A percentile compares a stretch with the other conserved stretches of the same genome.
These are phyloP conservation scores for Gonioctena quinquepunctata DNA, from an alignment of 1,140 invertebrate species.

Conservation along the genomic window DNA sequence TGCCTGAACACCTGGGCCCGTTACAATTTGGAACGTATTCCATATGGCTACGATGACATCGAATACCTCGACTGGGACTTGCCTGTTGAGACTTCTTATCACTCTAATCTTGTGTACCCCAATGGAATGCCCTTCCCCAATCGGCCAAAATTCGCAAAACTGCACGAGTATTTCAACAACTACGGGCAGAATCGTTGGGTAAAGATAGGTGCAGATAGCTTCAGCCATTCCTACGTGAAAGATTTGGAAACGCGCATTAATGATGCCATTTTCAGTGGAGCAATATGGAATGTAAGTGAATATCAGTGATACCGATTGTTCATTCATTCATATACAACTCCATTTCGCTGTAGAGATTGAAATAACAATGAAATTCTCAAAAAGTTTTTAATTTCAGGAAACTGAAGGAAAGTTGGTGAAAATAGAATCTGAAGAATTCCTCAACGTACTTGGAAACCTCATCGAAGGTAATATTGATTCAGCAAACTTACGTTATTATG, in stretches of 20 bases:
- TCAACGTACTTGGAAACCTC: slow-evolving; percentile 68
- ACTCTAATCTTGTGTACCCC: slow-evolving; percentile 65
- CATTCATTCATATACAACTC: too few relatives aligned
- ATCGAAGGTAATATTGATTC: slow-evolving; percentile 70
- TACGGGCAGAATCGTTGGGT: slow-evolving; percentile 39
- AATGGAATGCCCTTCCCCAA: slow-evolving; percentile 69
- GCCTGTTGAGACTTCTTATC: slow-evolving; percentile 64
- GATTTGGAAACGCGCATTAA: slow-evolving; percentile 65
- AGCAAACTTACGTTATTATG: slow-evolving; percentile 68
- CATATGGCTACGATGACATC: slow-evolving; percentile 66
- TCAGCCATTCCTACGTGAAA: slow-evolving; percentile 44
- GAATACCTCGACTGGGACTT: slow-evolving; percentile 61
- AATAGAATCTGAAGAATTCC: slow-evolving; percentile 56
- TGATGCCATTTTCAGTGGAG: slow-evolving; percentile 64
- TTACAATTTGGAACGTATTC: slow-evolving; percentile 71
- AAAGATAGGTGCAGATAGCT: slow-evolving; percentile 4
- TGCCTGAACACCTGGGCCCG: slow-evolving; percentile 67
- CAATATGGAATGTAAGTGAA: slow-evolving; percentile 58
- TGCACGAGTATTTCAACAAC: slow-evolving; percentile 52
- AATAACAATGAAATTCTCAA: too few relatives aligned
- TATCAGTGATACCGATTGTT: too few relatives aligned
- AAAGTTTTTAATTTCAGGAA: slow-evolving; percentile 52
- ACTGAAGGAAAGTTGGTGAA: slow-evolving; percentile 60
- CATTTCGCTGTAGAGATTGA: too few relatives aligned
- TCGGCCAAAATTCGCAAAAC: slow-evolving; percentile 58